Conservation (phyloP, 2,113 vertebrate species). For the Charadrius vociferus region DNA sequence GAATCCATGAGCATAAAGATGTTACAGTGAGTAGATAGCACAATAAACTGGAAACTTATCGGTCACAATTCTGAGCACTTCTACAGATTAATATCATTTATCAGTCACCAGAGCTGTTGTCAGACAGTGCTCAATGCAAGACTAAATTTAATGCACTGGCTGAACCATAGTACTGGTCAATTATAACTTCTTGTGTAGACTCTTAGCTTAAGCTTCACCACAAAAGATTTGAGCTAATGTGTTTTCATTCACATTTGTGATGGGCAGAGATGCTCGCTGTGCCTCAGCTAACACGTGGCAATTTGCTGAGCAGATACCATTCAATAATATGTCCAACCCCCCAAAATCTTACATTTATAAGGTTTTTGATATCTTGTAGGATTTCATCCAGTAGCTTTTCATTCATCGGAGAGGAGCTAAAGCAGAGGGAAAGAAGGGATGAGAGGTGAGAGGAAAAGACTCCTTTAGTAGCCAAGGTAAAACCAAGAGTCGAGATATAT, state of each 20-base stretch:
- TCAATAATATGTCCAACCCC: not conserved
- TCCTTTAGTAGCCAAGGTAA: not conserved
- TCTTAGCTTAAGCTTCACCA: not conserved
- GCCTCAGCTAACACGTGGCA: not conserved
- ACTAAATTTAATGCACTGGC: not conserved
- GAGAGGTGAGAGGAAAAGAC: not conserved
- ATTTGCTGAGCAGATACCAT: not conserved
- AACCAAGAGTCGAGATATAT: not conserved
- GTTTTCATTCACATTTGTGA: not conserved
- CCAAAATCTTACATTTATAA: conserved; percentile 52
- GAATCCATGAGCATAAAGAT: not conserved
- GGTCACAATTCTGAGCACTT: not conserved
- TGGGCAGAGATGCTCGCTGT: not conserved
- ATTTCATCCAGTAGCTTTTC: not conserved
- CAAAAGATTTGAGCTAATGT: not conserved
- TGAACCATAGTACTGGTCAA: not conserved
- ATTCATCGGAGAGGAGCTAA: not conserved
- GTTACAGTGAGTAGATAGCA: not conserved
- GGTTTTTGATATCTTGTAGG: conserved; percentile 39
- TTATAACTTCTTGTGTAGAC: not conserved
- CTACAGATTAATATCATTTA: not conserved
- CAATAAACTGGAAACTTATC: not conserved
- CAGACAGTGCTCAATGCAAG: not conserved
- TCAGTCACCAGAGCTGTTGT: not conserved
- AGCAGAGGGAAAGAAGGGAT: not conserved